These are phyloP conservation scores for Eupithecia dodoneata DNA, from an alignment of 2,888 invertebrate genomes.

Conservation along the genomic window DNA sequence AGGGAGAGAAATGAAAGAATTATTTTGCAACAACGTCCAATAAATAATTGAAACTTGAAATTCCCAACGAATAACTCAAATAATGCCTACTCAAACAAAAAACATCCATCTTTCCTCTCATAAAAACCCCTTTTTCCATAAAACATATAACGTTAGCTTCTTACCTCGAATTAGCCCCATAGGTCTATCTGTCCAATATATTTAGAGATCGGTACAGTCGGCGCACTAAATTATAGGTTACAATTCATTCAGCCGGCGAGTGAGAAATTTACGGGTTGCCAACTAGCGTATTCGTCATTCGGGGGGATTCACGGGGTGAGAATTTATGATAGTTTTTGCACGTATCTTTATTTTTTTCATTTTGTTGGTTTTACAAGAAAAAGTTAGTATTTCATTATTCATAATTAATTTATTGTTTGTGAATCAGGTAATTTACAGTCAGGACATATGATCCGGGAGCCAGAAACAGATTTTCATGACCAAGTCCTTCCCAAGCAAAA, in stretches of 20 bases:
- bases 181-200: slow-evolving; percentile 28
- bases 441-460: too few relatives aligned
- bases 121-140: not conserved
- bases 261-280: slow-evolving; percentile 69
- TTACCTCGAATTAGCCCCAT: slow-evolving; percentile 28
- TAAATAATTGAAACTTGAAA: too few relatives aligned
- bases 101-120: not conserved
- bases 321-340: not conserved
- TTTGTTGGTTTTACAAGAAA: too few relatives aligned
- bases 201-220: slow-evolving; percentile 32
- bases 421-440: too few relatives aligned
- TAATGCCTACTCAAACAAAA: not conserved
- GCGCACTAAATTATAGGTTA: slow-evolving; percentile 68
- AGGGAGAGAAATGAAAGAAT: too few relatives aligned
- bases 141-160: slow-evolving; percentile 35
- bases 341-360: too few relatives aligned
- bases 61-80: not conserved
- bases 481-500: too few relatives aligned
- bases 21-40: too few relatives aligned
- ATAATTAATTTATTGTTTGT: too few relatives aligned
- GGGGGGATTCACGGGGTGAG: slow-evolving; percentile 44
- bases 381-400: too few relatives aligned
- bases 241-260: slow-evolving; percentile 68
- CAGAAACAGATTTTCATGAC: too few relatives aligned
- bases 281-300: slow-evolving; percentile 67